Evolutionary conservation across 1,140 invertebrate genomes (phyloP).

Genomic region (Danaus melanippus): DNA sequence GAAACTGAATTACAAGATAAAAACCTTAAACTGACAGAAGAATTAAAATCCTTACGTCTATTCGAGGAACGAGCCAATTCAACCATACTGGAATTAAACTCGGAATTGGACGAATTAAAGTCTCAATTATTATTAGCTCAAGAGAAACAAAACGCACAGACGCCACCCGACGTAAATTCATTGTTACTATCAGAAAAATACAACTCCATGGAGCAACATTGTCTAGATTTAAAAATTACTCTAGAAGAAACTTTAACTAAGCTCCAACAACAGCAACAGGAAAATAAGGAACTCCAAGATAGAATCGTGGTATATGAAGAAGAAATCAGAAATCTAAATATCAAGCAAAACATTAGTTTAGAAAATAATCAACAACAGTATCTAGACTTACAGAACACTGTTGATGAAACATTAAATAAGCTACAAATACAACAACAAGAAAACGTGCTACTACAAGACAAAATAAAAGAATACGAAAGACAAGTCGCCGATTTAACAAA

Average conservation of each 20-base stretch:
- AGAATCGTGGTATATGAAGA: constrained; percentile 27
- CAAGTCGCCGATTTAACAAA: too few species aligned
- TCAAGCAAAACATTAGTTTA: constrained; percentile 46
- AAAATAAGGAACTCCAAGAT: constrained; percentile 31
- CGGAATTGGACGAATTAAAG: constrained; percentile 13
- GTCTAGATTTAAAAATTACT: constrained; percentile 44
- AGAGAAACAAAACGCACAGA: constrained; percentile 19
- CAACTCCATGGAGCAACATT: constrained; percentile 56
- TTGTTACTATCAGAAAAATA: constrained; percentile 56
- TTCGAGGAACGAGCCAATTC: constrained; percentile 22
- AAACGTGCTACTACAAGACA: too few species aligned
- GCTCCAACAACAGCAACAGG: constrained; percentile 28
- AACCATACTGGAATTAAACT: constrained; percentile 13
- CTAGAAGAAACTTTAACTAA: constrained; percentile 36
- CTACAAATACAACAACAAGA: too few species aligned
- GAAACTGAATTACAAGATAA: constrained; percentile 23
- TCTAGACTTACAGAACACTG: constrained; percentile 48
- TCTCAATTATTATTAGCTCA: constrained; percentile 13
- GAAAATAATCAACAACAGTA: constrained; percentile 57
- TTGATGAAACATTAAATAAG: too few species aligned
- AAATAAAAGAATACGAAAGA: too few species aligned
- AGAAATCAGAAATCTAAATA: constrained; percentile 38
- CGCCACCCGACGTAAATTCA: constrained; percentile 29
- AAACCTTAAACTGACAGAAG: constrained; percentile 21
- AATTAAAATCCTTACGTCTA: constrained; percentile 21